These are phyloP conservation scores for Cheilosia vernalis DNA, from an alignment of 2,888 invertebrate species.

Conservation along the genomic window DNA sequence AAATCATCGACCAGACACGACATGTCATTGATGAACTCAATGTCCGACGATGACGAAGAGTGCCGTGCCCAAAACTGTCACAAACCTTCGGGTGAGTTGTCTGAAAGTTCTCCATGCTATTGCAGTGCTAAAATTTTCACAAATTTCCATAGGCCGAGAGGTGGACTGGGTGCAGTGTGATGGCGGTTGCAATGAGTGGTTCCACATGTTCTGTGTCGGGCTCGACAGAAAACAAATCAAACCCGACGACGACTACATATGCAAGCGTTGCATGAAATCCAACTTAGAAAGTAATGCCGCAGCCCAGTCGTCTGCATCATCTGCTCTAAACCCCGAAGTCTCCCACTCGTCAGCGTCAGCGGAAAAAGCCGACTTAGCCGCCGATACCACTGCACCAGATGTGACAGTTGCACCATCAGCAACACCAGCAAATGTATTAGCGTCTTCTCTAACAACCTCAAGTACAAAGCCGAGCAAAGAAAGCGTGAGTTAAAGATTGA, in stretches of 20 bases:
- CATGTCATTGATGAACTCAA: conserved; percentile 73
- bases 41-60: conserved; percentile 87
- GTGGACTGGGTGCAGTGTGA: conserved; percentile 99
- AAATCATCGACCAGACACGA: conserved; percentile 43
- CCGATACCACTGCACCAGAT: not conserved
- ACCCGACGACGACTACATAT: conserved; percentile 94
- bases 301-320: not conserved
- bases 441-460: conserved; percentile 28
- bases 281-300: conserved; percentile 31
- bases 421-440: conserved; percentile 4
- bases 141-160: conserved; percentile 87
- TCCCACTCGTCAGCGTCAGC: conserved; percentile 5
- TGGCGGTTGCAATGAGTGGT: conserved; percentile 97
- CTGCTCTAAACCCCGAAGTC: not conserved
- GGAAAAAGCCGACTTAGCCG: not conserved
- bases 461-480: conserved; percentile 64
- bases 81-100: conserved; percentile 85
- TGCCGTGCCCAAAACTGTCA: conserved; percentile 90
- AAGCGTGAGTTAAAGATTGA: conserved; percentile 50
- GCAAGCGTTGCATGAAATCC: conserved; percentile 85
- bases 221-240: conserved; percentile 91
- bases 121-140: not conserved
- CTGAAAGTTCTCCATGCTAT: not conserved
- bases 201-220: conserved; percentile 98
- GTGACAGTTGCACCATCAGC: not conserved